These are phyloP conservation scores for Gymnoscopelus braueri DNA, from an alignment of 2,797 vertebrate genomes.

Conservation along the genomic window DNA sequence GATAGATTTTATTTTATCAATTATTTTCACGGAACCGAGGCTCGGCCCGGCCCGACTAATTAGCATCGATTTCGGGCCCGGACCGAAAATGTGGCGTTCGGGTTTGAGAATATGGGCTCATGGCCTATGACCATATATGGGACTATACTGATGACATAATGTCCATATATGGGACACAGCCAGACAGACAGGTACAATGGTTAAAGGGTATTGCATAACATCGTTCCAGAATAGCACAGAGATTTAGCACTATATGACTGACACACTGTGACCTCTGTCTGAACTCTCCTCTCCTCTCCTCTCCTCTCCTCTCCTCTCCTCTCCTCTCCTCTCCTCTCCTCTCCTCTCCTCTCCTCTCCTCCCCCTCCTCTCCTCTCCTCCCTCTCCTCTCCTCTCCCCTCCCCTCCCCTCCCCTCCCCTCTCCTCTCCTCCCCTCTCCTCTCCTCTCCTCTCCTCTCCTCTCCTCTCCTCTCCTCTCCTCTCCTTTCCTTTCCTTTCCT, in stretches of 20 bases:
- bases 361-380: constrained; percentile 26
- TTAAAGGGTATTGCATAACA: not conserved
- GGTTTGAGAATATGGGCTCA: too few species aligned
- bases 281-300: constrained; percentile 25
- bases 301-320: constrained; percentile 26
- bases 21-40: too few species aligned
- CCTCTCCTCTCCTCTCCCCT: not conserved
- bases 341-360: constrained; percentile 11
- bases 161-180: too few species aligned
- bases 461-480: constrained; percentile 9
- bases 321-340: constrained; percentile 13
- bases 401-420: constrained; percentile 9
- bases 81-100: too few species aligned
- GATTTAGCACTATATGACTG: not conserved
- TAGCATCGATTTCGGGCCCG: too few species aligned
- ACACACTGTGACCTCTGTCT: constrained; percentile 1
- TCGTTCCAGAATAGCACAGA: not conserved
- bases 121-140: too few species aligned
- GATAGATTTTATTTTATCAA: too few species aligned
- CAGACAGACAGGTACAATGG: constrained; percentile 2
- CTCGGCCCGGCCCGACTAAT: too few species aligned
- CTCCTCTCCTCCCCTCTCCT: constrained; percentile 14
- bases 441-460: constrained; percentile 21
- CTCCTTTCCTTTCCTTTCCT: constrained; percentile 6
- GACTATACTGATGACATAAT: too few species aligned